A percentile compares a stretch with the other conserved stretches of the same genome.
Evolutionary conservation across 1,140 invertebrate species (phyloP).

Genomic region (Muscidifurax raptorellus): DNA sequence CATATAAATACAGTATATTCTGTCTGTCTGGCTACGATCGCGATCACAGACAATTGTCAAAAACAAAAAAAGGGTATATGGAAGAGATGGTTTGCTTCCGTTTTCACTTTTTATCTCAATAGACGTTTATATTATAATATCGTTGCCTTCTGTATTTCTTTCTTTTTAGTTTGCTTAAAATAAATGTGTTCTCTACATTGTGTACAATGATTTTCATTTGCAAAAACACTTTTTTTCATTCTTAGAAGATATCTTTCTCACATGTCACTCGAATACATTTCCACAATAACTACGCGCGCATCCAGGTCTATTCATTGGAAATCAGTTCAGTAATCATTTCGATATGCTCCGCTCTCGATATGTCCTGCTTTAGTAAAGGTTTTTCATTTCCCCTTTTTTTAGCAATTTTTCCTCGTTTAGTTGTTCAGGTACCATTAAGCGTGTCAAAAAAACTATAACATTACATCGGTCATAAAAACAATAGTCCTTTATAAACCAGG

Average conservation of each 20-base stretch:
- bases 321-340: slow-evolving; percentile 50
- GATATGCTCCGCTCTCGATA: slow-evolving; percentile 71
- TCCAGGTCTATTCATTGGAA: not conserved
- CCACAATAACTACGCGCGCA: slow-evolving; percentile 8
- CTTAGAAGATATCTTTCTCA: slow-evolving; percentile 16
- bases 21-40: slow-evolving; percentile 22
- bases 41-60: slow-evolving; percentile 43
- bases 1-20: slow-evolving; percentile 56
- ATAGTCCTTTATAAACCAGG: not conserved
- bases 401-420: slow-evolving; percentile 62
- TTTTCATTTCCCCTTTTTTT: slow-evolving; percentile 58
- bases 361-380: slow-evolving; percentile 58
- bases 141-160: slow-evolving; percentile 3
- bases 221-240: slow-evolving; percentile 56
- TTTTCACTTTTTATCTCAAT: slow-evolving; percentile 44
- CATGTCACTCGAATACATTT: slow-evolving; percentile 17
- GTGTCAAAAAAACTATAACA: slow-evolving; percentile 33
- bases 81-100: slow-evolving; percentile 59
- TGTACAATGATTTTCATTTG: slow-evolving; percentile 53
- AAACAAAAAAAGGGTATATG: slow-evolving; percentile 58
- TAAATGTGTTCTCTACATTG: slow-evolving; percentile 60
- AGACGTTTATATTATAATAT: slow-evolving; percentile 20
- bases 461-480: not conserved
- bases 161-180: slow-evolving; percentile 62
- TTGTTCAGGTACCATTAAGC: slow-evolving; percentile 69